Base-by-base conservation (phyloP, 2,888 invertebrate genomes). In the Strigamia crassipes region DNA sequence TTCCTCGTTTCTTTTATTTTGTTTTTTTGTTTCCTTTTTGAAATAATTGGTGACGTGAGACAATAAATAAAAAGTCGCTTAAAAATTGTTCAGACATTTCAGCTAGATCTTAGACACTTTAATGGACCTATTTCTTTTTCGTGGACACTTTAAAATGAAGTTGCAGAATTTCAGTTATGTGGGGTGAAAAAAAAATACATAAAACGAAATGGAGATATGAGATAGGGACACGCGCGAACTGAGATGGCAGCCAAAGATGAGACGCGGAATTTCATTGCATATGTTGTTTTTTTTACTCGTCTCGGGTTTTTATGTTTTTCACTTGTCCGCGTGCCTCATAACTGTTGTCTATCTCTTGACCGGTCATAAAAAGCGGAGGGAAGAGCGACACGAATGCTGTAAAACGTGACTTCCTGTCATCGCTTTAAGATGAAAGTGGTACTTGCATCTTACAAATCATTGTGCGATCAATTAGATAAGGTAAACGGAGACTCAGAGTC, bases 91-190 rank as follows among this genome's bases (percentile, higher is more conserved):
- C 51, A 18, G 10, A 1, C 18, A 18, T 51, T 51, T 51, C 38
- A 38, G 51, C 18, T 18, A 18, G 51, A 51, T 51, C 12, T 51
- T 51, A 51, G 51, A 51, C 46, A 46, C 51, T 15, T 18, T 51
- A 51, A 51, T 51, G 6, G 51, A 15, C 51, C 15, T 6, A 18
- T 51, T 51, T 51, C 18, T 51, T 18, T 51, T 51, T 18, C n/a
- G 0, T 18, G 18, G 51, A 51, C 51, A 51, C n/a, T 18, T 13
- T 51, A 51, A 51, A 51, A 51, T 51, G 51, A 51, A 51, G 51
- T 51, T 51, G 13, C 51, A 51, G 51, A 51, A 51, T 51, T 51
- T 51, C 51, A 51, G 51, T 51, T 51, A 51, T 51, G 51, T 51
- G 51, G 18, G 6, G 18, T 51, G n/a, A 13, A 46, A 46, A 46